Percentiles rank a stretch among this genome's conserved stretches.
phyloP scores from a whole-genome alignment of 2,113 vertebrate genomes.

The Acanthisitta chloris region DNA sequence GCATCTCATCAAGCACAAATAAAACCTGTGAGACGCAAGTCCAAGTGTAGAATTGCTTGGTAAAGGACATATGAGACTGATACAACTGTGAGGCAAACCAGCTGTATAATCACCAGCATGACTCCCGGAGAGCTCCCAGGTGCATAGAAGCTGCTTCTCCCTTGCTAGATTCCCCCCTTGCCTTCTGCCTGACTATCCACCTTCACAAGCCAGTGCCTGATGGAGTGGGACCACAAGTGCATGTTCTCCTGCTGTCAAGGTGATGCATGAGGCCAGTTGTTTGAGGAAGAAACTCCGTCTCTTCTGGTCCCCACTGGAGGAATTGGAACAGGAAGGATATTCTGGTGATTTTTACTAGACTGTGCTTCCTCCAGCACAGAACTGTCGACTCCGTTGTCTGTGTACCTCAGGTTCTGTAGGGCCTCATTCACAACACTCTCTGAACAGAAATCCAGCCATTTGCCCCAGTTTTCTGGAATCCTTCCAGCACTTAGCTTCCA shows the following conservation, averaged over 20 bases:
- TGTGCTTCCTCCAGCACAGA: neutral
- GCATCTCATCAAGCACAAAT: neutral
- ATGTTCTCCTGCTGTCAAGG: rapidly evolving
- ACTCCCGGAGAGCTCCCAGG: neutral
- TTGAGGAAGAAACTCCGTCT: neutral
- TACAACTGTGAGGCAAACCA: neutral
- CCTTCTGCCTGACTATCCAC: neutral
- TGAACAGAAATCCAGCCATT: neutral
- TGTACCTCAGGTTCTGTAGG: neutral
- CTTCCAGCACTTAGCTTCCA: neutral
- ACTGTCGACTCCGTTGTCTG: neutral
- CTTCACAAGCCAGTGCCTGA: neutral
- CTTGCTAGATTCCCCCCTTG: neutral
- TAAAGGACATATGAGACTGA: neutral
- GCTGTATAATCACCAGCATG: neutral
- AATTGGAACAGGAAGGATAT: neutral
- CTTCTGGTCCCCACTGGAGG: neutral
- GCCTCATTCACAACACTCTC: neutral
- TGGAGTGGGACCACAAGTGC: neutral
- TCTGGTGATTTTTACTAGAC: neutral
- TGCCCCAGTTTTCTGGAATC: neutral
- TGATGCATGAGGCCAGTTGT: neutral
- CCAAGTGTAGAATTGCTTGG: neutral
- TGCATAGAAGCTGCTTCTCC: neutral
- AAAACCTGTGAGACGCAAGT: neutral